A percentile compares a stretch with the other conserved stretches of the same genome.
These are phyloP conservation scores for Limenitis camilla DNA, from an alignment of 2,888 invertebrate species.

Conservation along the genomic window DNA sequence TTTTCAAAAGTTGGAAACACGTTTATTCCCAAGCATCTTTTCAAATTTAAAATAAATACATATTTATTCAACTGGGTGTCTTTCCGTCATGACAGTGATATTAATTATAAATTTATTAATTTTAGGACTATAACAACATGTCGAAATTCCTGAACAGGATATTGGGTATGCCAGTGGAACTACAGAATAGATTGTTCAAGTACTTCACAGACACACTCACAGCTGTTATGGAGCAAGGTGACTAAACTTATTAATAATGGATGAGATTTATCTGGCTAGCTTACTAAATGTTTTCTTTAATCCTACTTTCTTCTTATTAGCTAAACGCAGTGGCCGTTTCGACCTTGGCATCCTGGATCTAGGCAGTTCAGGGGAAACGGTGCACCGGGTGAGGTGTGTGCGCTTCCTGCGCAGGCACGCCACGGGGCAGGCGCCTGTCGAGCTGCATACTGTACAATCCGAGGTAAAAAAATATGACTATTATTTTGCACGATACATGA, in stretches of 20 bases:
- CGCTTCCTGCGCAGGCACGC: conserved; percentile 91
- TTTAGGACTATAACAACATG: conserved; percentile 96
- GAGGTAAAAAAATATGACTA: no score
- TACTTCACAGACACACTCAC: conserved; percentile 97
- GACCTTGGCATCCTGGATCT: conserved; percentile 90
- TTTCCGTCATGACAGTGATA: no score
- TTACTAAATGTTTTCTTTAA: neutral
- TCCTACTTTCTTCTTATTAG: conserved; percentile 44
- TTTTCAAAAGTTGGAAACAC: no score
- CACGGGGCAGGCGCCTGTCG: conserved; percentile 93
- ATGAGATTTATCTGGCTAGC: neutral
- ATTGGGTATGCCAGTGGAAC: conserved; percentile 96
- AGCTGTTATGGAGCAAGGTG: conserved; percentile 93
- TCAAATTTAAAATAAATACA: no score
- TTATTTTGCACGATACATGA: no score
- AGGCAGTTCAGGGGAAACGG: conserved; percentile 94
- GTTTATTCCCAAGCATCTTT: no score
- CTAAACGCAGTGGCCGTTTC: conserved; percentile 95
- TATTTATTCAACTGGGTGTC: no score
- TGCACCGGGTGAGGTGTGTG: conserved; percentile 86
- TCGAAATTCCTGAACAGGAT: conserved; percentile 98
- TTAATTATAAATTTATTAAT: no score
- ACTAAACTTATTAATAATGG: conserved; percentile 37
- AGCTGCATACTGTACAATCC: conserved; percentile 93
- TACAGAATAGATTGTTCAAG: conserved; percentile 97